Evolutionary conservation across 92 coral and sea anemone species (phyloP), one percentile per base, ranked within the genome.

Genomic region (Palythoa grandis): DNA sequence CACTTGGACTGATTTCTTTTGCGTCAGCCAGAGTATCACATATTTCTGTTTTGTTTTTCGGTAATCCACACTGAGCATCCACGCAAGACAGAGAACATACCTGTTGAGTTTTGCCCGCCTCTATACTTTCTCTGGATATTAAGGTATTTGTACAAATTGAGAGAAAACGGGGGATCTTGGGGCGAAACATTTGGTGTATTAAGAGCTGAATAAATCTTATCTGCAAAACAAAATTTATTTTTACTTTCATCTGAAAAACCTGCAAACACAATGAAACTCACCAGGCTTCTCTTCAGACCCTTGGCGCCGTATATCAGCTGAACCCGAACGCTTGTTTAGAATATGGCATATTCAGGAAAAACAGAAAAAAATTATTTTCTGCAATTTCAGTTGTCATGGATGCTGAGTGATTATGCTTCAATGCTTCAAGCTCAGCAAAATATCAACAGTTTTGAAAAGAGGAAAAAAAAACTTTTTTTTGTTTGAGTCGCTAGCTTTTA

Each of bases 381-480:
- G 85, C 47, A 48, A 66, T 43, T 48, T 80, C 48, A 80, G 85
- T 80, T 80, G 85, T 70, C 85, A 80, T 80, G 85, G 85, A 65
- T 63, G 39, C 74, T 66, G 3, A 57, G 40, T 23, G 85, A 80
- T 40, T 22, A 35, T 67, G 61, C 58, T 67, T 43, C 39, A 80
- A 48, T 67, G 61, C 58, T 67, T 43, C 39, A 80, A 80, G 65
- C 65, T 56, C 85, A 38, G 35, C 38, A 65, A 80, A 67, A 65
- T 60, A 47, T n/a, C 85, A 63, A n/a, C 12, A 47, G 11, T 29
- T 48, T 80, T 66, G 15, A 22, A 11, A 43, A 14, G 47, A 48
- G 13, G 25, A 15, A 7, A 52, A 75, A 75, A 38, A 52, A 76
- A 37, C 7, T 19, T 5, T 0, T 12, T n/a, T 66, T 65, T 1